Evolutionary conservation across 2,888 invertebrate genomes (phyloP).

Genomic region (Colostygia pectinataria): DNA sequence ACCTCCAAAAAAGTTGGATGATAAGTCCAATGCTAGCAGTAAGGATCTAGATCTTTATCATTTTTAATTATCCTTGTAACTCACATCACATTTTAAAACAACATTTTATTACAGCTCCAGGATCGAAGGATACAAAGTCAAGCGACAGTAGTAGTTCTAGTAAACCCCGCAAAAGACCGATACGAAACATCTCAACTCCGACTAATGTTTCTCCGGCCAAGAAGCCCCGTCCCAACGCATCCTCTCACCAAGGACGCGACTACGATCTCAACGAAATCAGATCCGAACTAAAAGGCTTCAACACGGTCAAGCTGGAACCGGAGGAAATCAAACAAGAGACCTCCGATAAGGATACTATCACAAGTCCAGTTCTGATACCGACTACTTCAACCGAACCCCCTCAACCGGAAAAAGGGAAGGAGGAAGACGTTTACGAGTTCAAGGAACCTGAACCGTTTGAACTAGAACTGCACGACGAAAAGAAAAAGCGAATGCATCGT

Average conservation of each 20-base stretch:
- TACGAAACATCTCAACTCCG: slow-evolving; percentile 62
- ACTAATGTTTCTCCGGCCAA: slow-evolving; percentile 64
- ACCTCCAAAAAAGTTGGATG: slow-evolving; percentile 66
- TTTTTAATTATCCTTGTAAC: no score
- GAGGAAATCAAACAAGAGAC: slow-evolving; percentile 66
- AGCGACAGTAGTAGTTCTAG: slow-evolving; percentile 71
- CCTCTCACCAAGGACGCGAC: slow-evolving; percentile 82
- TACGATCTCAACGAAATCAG: slow-evolving; percentile 93
- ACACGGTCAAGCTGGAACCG: slow-evolving; percentile 75
- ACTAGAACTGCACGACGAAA: slow-evolving; percentile 87
- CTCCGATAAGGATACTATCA: slow-evolving; percentile 48
- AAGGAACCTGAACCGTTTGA: slow-evolving; percentile 95
- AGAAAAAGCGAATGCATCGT: slow-evolving; percentile 76
- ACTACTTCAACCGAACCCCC: slow-evolving; percentile 47
- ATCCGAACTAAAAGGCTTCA: slow-evolving; percentile 91
- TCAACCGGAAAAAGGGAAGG: slow-evolving; percentile 61
- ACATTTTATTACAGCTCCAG: slow-evolving; percentile 48
- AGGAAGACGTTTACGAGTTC: slow-evolving; percentile 92
- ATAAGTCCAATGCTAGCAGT: slow-evolving; percentile 65
- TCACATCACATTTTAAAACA: neutral
- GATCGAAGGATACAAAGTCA: slow-evolving; percentile 67
- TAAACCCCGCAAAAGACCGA: slow-evolving; percentile 69
- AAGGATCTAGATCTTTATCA: no score
- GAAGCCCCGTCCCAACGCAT: slow-evolving; percentile 55
- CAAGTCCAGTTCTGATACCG: slow-evolving; percentile 35